phyloP scores from a whole-genome alignment of 2,797 vertebrate species.

The Peromyscus nudipes region DNA sequence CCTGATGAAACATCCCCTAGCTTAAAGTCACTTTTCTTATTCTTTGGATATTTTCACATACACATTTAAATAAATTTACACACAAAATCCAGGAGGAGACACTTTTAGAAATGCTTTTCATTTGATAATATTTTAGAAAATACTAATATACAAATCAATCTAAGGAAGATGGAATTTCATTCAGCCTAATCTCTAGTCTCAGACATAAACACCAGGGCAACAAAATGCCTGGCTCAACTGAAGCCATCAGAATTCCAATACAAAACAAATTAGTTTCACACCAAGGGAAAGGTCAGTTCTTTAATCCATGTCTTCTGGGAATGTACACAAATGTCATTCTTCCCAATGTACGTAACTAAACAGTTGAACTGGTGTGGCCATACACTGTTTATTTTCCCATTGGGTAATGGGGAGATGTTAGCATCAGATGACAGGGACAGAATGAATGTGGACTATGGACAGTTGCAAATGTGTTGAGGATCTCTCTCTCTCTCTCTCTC shows the following conservation, averaged over 20 bases:
- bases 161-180: slow-evolving; percentile 70
- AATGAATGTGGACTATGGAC: slow-evolving; percentile 73
- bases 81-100: slow-evolving; percentile 74
- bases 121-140: slow-evolving; percentile 71
- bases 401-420: slow-evolving; percentile 84
- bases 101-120: slow-evolving; percentile 80
- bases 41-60: slow-evolving; percentile 77
- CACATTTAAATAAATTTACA: slow-evolving; percentile 80
- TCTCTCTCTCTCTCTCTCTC: not conserved
- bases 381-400: slow-evolving; percentile 87
- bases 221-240: slow-evolving; percentile 78
- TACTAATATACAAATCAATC: slow-evolving; percentile 63
- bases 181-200: slow-evolving; percentile 77
- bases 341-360: slow-evolving; percentile 87
- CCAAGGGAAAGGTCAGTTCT: slow-evolving; percentile 86
- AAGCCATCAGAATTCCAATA: slow-evolving; percentile 77
- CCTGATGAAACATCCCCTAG: not conserved
- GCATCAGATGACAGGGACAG: slow-evolving; percentile 85
- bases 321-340: slow-evolving; percentile 89
- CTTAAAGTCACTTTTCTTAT: slow-evolving; percentile 55
- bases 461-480: slow-evolving; percentile 38
- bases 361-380: slow-evolving; percentile 86
- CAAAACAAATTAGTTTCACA: slow-evolving; percentile 85
- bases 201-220: slow-evolving; percentile 86
- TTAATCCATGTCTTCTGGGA: slow-evolving; percentile 87